phyloP scores from a whole-genome alignment of 2,113 vertebrate species.

The Bufo gargarizans region DNA sequence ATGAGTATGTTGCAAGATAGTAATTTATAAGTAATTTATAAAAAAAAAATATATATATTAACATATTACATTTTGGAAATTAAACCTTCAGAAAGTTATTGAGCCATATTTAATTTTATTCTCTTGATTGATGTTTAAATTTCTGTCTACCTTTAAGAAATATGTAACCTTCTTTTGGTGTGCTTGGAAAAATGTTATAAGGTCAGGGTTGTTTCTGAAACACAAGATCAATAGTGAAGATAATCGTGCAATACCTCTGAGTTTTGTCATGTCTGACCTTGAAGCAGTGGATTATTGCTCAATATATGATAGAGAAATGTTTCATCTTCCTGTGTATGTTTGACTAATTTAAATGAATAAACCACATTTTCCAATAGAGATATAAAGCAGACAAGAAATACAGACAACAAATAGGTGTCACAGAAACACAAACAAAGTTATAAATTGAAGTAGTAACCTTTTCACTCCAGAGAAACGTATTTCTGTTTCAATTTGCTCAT shows the following conservation, averaged over 20 bases:
- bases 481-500: slow-evolving; percentile 13
- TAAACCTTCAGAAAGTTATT: slow-evolving; percentile 36
- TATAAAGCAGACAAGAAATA: slow-evolving; percentile 34
- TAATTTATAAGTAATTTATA: background rate
- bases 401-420: slow-evolving; percentile 59
- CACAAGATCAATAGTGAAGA: slow-evolving; percentile 70
- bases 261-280: slow-evolving; percentile 67
- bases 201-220: slow-evolving; percentile 61
- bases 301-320: slow-evolving; percentile 61
- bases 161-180: slow-evolving; percentile 46
- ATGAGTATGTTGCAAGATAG: background rate
- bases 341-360: slow-evolving; percentile 63
- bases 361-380: slow-evolving; percentile 57
- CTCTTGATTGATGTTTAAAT: slow-evolving; percentile 43
- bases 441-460: slow-evolving; percentile 56
- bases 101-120: slow-evolving; percentile 51
- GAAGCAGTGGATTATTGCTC: slow-evolving; percentile 63
- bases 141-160: slow-evolving; percentile 57
- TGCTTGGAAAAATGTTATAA: slow-evolving; percentile 64
- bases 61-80: background rate
- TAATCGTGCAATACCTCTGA: slow-evolving; percentile 66
- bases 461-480: slow-evolving; percentile 49
- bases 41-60: too few species aligned
- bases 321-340: slow-evolving; percentile 56
- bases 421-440: slow-evolving; percentile 47